phyloP scores from a whole-genome alignment of 1,140 invertebrate species.

The Saccostrea echinata region DNA sequence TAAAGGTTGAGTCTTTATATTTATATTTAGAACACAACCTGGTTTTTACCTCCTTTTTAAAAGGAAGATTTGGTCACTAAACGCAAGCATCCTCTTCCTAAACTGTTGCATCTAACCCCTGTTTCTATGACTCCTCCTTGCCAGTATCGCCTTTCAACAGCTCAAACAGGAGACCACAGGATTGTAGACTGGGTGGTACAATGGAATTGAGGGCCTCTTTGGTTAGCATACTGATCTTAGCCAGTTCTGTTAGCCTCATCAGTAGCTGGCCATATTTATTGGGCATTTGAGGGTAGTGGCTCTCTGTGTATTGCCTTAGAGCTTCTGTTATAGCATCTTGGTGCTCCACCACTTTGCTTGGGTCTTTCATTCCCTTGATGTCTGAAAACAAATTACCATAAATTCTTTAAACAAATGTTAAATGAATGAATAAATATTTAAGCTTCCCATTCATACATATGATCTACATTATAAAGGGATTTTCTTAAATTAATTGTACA shows the following conservation, averaged over 20 bases:
- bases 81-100: not conserved
- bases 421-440: not conserved
- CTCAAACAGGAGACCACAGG: conserved; percentile 97
- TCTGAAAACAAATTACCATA: conserved; percentile 81
- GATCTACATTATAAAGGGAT: not conserved
- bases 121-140: conserved; percentile 23
- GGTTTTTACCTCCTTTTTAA: not conserved
- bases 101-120: not conserved
- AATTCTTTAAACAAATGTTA: not conserved
- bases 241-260: conserved; percentile 94
- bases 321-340: conserved; percentile 96
- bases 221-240: conserved; percentile 95
- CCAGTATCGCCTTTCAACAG: conserved; percentile 85
- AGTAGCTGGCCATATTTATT: conserved; percentile 97
- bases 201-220: conserved; percentile 85
- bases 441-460: not conserved
- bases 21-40: too few species aligned
- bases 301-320: conserved; percentile 93
- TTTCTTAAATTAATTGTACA: not conserved
- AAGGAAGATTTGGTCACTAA: not conserved
- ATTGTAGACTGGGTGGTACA: conserved; percentile 89
- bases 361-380: conserved; percentile 93
- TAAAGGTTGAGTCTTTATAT: too few species aligned
- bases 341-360: conserved; percentile 93
- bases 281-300: conserved; percentile 94